These are phyloP conservation scores for Schizaphis graminum DNA, from an alignment of 2,888 invertebrate species.

Conservation along the genomic window DNA sequence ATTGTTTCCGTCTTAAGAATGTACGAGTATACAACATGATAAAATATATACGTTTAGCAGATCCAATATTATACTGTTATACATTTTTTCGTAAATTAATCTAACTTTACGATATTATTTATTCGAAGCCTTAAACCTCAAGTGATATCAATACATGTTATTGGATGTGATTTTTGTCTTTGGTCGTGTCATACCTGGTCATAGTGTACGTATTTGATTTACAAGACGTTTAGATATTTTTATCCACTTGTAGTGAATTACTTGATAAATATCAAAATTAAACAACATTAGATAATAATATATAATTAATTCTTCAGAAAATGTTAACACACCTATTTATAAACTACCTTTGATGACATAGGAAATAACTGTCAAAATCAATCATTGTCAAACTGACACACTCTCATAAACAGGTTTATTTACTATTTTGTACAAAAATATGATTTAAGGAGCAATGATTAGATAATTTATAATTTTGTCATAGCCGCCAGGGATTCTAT, in stretches of 20 bases:
- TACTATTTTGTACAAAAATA: neutral
- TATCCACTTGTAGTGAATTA: neutral
- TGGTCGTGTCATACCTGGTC: neutral
- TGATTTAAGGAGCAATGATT: neutral
- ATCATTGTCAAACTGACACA: neutral
- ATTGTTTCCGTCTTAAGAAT: neutral
- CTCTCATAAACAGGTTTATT: neutral
- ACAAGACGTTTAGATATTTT: constrained; percentile 9
- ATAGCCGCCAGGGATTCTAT: too few relatives aligned
- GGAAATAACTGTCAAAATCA: neutral
- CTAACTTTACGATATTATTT: too few relatives aligned
- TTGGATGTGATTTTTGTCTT: constrained; percentile 34
- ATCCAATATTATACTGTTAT: neutral
- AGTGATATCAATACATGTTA: constrained; percentile 53
- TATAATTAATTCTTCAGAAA: neutral
- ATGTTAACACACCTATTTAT: neutral
- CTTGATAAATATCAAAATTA: neutral
- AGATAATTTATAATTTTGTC: too few relatives aligned
- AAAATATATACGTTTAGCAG: neutral
- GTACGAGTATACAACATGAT: neutral
- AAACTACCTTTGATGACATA: neutral
- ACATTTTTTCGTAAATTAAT: too few relatives aligned
- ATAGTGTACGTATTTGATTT: neutral
- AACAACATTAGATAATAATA: constrained; percentile 16
- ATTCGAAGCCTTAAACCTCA: constrained; percentile 69